Conservation (phyloP, 2,113 vertebrate species). For the Dromas ardeola region DNA sequence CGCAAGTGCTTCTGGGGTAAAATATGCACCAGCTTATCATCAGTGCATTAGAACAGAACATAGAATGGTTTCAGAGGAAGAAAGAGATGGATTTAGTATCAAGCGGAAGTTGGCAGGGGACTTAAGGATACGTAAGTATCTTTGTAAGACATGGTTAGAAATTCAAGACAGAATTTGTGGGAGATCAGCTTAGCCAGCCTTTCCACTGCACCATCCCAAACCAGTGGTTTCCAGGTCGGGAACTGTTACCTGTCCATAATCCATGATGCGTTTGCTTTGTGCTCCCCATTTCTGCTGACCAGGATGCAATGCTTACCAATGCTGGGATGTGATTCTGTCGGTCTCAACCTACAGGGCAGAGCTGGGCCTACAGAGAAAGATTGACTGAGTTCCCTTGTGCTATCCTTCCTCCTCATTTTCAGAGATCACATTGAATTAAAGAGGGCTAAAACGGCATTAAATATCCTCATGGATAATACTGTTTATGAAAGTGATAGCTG, state of each 20-base stretch:
- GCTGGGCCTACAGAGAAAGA: not conserved
- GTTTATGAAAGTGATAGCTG: not conserved
- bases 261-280: not conserved
- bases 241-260: not conserved
- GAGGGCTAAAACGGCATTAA: not conserved
- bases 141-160: not conserved
- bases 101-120: not conserved
- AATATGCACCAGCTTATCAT: not conserved
- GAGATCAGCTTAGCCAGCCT: not conserved
- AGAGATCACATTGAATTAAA: not conserved
- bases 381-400: not conserved
- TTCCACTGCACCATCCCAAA: not conserved
- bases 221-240: not conserved
- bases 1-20: not conserved
- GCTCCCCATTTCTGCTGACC: not conserved
- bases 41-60: not conserved
- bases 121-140: not conserved
- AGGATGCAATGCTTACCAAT: fast-evolving
- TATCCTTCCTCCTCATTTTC: not conserved
- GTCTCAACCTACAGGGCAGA: not conserved
- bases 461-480: not conserved
- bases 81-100: not conserved
- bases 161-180: not conserved
- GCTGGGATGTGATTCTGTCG: not conserved
- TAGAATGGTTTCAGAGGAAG: not conserved